Percentiles rank a stretch among this genome's conserved stretches.
phyloP scores from a whole-genome alignment of 2,888 invertebrate species.

The Siphonodentalium dalli region DNA sequence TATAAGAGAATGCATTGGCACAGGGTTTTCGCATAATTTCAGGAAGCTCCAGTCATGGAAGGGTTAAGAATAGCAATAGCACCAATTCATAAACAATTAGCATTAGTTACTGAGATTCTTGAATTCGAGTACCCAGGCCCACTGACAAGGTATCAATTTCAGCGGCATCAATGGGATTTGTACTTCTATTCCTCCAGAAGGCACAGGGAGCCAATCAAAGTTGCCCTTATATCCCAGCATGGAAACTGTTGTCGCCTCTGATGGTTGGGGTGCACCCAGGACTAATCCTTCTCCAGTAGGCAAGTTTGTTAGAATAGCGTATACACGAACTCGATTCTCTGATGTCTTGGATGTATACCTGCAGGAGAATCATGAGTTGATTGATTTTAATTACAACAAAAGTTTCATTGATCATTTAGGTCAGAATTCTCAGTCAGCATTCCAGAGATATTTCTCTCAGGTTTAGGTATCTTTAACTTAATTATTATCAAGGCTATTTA shows the following conservation, averaged over 20 bases:
- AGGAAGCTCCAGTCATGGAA: too few relatives aligned
- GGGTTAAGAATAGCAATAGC: too few relatives aligned
- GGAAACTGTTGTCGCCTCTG: slow-evolving; percentile 60
- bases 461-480: too few relatives aligned
- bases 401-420: too few relatives aligned
- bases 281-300: slow-evolving; percentile 70
- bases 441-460: too few relatives aligned
- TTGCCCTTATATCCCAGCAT: slow-evolving; percentile 68
- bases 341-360: slow-evolving; percentile 44
- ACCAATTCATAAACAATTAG: too few relatives aligned
- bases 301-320: slow-evolving; percentile 77
- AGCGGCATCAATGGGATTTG: slow-evolving; percentile 41
- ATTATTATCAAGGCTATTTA: too few relatives aligned
- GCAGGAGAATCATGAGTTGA: too few relatives aligned
- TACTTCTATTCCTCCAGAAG: slow-evolving; percentile 42
- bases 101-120: slow-evolving; percentile 28
- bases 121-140: slow-evolving; percentile 55
- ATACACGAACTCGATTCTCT: slow-evolving; percentile 66
- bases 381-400: too few relatives aligned
- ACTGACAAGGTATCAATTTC: slow-evolving; percentile 44
- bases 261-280: slow-evolving; percentile 66
- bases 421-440: too few relatives aligned
- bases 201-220: slow-evolving; percentile 25
- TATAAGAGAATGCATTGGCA: too few relatives aligned
- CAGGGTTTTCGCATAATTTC: too few relatives aligned